phyloP scores from a whole-genome alignment of 2,797 vertebrate species.

The Sebastes oblongus region DNA sequence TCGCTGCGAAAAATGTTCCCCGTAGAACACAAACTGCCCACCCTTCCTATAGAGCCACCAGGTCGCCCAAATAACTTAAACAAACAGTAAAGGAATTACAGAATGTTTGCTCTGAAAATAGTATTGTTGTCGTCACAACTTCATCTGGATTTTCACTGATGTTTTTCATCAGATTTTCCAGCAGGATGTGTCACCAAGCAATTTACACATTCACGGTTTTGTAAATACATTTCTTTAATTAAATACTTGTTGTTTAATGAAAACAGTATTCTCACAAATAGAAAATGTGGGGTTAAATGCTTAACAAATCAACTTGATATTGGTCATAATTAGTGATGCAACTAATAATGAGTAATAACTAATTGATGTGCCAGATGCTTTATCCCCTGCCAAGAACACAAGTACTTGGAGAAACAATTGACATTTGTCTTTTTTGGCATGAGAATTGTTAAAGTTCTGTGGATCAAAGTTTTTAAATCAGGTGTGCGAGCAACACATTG shows the following conservation, averaged over 20 bases:
- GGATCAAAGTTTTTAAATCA: background rate
- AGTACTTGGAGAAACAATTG: slow-evolving; percentile 17
- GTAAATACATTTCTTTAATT: background rate
- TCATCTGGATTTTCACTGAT: background rate
- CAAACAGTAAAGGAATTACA: slow-evolving; percentile 7
- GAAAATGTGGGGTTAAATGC: background rate
- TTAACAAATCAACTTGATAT: background rate
- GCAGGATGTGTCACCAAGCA: background rate
- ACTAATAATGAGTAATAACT: background rate
- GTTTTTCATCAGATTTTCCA: background rate
- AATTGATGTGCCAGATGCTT: background rate
- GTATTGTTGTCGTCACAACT: background rate
- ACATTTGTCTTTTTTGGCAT: background rate
- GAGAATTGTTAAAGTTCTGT: background rate
- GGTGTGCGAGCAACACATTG: background rate
- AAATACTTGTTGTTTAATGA: background rate
- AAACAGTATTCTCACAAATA: background rate
- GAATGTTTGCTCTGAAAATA: background rate
- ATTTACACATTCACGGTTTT: background rate
- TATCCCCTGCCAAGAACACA: slow-evolving; percentile 16
- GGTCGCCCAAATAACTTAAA: slow-evolving; percentile 40
- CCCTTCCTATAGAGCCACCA: slow-evolving; percentile 65
- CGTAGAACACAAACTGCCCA: slow-evolving; percentile 46
- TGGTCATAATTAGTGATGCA: background rate
- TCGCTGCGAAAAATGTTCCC: slow-evolving; percentile 59